Conservation (phyloP, 2,797 vertebrate species). For the Choloepus didactylus region DNA sequence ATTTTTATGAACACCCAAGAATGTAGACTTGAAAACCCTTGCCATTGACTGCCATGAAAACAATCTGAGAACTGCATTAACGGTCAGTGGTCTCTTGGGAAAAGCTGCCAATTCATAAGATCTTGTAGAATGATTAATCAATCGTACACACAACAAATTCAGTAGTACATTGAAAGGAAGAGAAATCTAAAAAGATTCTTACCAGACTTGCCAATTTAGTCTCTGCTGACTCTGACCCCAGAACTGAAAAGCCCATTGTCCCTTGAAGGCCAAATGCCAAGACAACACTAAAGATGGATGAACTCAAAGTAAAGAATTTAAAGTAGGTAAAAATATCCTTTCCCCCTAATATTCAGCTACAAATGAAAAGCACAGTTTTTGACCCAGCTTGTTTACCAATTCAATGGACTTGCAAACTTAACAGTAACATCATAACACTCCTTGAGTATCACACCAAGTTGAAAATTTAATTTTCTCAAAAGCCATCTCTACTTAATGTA, state of each 20-base stretch:
- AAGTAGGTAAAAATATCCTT: not conserved
- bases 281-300: not conserved
- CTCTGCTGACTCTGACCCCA: not conserved
- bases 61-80: not conserved
- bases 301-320: not conserved
- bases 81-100: not conserved
- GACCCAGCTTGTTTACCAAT: not conserved
- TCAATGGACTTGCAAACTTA: not conserved
- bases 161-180: not conserved
- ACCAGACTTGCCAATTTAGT: not conserved
- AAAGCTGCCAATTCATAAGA: not conserved
- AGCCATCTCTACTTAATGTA: not conserved
- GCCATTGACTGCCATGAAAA: not conserved
- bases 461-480: not conserved
- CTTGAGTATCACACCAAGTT: not conserved
- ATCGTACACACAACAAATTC: not conserved
- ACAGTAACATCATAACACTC: not conserved
- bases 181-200: not conserved
- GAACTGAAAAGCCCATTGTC: constrained; percentile 30
- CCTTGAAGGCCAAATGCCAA: constrained; percentile 14
- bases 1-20: not conserved
- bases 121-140: not conserved
- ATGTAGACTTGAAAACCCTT: not conserved
- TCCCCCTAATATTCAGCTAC: constrained; percentile 27
- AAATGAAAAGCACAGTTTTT: not conserved